Conservation (phyloP, 2,113 vertebrate genomes). For the Boleophthalmus pectinirostris region DNA sequence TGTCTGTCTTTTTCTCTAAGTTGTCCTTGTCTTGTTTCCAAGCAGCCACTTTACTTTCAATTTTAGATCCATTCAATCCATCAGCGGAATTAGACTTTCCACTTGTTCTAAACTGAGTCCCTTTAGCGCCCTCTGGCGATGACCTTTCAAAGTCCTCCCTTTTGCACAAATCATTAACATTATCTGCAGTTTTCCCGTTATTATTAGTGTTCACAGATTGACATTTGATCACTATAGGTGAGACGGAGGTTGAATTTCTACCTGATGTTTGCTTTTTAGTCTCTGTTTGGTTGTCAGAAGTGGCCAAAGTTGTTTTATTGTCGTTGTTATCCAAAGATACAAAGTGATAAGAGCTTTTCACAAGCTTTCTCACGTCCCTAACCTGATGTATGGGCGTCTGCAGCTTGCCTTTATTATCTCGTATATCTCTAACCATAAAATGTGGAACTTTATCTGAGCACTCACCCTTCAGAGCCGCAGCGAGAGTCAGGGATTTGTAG, state of each 20-base stretch:
- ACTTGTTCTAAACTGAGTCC: conserved; percentile 67
- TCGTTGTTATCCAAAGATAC: conserved; percentile 85
- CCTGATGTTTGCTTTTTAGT: conserved; percentile 75
- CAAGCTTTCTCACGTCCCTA: conserved; percentile 91
- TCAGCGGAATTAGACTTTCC: conserved; percentile 71
- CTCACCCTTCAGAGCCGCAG: conserved; percentile 77
- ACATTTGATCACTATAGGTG: conserved; percentile 93
- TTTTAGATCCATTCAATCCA: conserved; percentile 70
- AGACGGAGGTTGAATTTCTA: conserved; percentile 69
- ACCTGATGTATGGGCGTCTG: conserved; percentile 92
- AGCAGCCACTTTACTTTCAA: conserved; percentile 74
- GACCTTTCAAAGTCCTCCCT: conserved; percentile 40
- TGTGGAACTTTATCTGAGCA: conserved; percentile 87
- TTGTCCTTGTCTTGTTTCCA: conserved; percentile 71
- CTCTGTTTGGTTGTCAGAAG: conserved; percentile 73
- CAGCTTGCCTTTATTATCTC: conserved; percentile 84
- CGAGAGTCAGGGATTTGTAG: conserved; percentile 62
- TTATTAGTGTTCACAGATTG: conserved; percentile 85
- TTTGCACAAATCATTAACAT: conserved; percentile 45
- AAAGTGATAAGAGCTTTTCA: conserved; percentile 88
- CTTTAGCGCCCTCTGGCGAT: conserved; percentile 74
- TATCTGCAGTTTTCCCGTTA: conserved; percentile 59
- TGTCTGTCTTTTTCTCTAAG: conserved; percentile 75
- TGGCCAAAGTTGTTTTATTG: conserved; percentile 57
- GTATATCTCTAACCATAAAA: conserved; percentile 88